Conservation (phyloP, 1,140 invertebrate species). For the Brachionus koreanus region DNA sequence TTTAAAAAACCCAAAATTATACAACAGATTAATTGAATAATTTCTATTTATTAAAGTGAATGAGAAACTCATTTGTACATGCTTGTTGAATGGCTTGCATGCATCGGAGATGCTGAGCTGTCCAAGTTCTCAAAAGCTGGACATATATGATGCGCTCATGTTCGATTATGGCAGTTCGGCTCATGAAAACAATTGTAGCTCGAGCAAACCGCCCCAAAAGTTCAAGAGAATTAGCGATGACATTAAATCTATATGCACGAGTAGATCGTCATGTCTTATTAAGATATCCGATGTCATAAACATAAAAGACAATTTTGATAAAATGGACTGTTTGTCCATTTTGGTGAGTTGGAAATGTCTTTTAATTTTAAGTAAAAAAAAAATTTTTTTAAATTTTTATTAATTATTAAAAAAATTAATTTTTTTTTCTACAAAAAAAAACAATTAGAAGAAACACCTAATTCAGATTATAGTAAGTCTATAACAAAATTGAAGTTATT, state of each 20-base stretch:
- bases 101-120: not conserved
- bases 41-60: not conserved
- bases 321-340: not conserved
- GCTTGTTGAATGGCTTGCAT: not conserved
- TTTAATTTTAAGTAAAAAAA: not conserved
- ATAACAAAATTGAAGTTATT: not conserved
- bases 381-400: not conserved
- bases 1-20: too few species aligned
- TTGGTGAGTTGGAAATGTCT: conserved; percentile 10
- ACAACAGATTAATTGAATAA: too few species aligned
- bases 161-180: not conserved
- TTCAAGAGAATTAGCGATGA: not conserved
- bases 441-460: not conserved
- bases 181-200: not conserved
- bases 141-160: not conserved
- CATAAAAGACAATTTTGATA: not conserved
- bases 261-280: not conserved
- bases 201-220: not conserved
- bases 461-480: conserved; percentile 3
- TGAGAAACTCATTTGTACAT: not conserved
- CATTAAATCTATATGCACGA: not conserved
- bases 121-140: not conserved
- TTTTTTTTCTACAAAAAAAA: not conserved
- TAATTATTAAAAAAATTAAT: not conserved
- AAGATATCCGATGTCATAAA: conserved; percentile 13